These are phyloP conservation scores for Pipistrellus pipistrellus DNA, from an alignment of 2,797 vertebrate genomes.

Conservation along the genomic window DNA sequence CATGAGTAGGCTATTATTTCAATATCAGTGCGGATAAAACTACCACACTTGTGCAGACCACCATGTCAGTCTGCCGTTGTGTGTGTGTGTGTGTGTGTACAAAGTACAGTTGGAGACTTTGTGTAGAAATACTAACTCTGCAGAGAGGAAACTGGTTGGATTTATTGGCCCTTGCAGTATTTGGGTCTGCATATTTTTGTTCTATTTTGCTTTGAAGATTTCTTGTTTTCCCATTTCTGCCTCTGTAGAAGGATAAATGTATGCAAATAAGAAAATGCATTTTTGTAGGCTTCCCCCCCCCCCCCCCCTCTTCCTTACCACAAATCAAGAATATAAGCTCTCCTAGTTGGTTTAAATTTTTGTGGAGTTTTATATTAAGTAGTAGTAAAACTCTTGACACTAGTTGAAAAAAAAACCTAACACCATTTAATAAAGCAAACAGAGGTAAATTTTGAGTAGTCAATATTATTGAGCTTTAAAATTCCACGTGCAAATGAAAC, in stretches of 20 bases:
- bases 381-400: background rate
- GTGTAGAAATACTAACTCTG: conserved; percentile 60
- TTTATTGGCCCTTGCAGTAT: conserved; percentile 66
- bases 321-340: conserved; percentile 19
- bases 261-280: conserved; percentile 30
- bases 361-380: background rate
- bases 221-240: conserved; percentile 29
- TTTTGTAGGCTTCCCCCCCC: conserved; percentile 39
- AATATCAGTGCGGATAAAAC: background rate
- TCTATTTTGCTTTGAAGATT: conserved; percentile 66
- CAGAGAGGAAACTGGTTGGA: conserved; percentile 48
- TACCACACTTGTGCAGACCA: background rate
- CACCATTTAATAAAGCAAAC: background rate
- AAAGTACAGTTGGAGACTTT: conserved; percentile 51
- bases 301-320: background rate
- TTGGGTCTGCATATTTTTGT: conserved; percentile 69
- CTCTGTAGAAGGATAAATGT: conserved; percentile 2
- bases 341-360: conserved; percentile 28
- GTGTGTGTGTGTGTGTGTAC: background rate
- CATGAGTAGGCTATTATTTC: background rate
- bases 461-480: background rate
- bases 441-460: background rate
- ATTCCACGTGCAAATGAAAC: background rate
- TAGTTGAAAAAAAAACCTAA: background rate
- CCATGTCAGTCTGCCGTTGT: background rate